Base-by-base conservation (phyloP, 2,888 invertebrate species). In the Netelia fuscicornis region DNA sequence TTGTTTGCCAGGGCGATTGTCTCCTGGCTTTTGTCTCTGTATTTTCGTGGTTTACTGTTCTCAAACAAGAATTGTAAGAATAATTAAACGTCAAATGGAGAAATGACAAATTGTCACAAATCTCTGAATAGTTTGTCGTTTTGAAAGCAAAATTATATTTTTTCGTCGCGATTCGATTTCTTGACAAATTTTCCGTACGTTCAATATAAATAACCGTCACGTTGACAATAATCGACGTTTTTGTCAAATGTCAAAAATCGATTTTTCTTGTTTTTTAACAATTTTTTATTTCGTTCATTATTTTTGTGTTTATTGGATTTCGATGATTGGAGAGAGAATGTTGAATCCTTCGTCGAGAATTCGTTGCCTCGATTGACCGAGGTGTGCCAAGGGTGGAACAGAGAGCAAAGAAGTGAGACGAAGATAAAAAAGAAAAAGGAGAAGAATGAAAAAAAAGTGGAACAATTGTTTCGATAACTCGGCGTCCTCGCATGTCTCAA, bases 11-110 rank as follows among this genome's bases (percentile, higher is more conserved):
- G 44, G 13, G 48, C 48, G 48, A 68, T 68, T 48, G 25, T 48
- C 68, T 68, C 52, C 52, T 52, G 52, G 48, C 48, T 11, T 48
- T 48, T 48, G 48, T 48, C 48, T 48, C 48, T 30, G 48, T 13
- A 48, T 48, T 13, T 48, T 13, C 48, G 48, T 13, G 13, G 13
- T 30, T 30, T 30, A 30, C 13, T 2, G 48, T 10, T 17, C 48
- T 13, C 11, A 48, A 48, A 48, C 2, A 2, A 10, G 1, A 3
- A 13, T 48, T 48, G 48, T 13, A 48, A 2, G 11, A 48, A 13
- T 13, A 48, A 13, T 48, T 48, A 48, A 11, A 11, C 48, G 48
- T 13, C 13, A 2, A 48, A 11, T 10, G 2, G 10, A 48, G 48
- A 11, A 48, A 48, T 10, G 48, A 30, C 30, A 30, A 30, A 30